Conservation (phyloP, 2,797 vertebrate species). For the Coendou prehensilis region DNA sequence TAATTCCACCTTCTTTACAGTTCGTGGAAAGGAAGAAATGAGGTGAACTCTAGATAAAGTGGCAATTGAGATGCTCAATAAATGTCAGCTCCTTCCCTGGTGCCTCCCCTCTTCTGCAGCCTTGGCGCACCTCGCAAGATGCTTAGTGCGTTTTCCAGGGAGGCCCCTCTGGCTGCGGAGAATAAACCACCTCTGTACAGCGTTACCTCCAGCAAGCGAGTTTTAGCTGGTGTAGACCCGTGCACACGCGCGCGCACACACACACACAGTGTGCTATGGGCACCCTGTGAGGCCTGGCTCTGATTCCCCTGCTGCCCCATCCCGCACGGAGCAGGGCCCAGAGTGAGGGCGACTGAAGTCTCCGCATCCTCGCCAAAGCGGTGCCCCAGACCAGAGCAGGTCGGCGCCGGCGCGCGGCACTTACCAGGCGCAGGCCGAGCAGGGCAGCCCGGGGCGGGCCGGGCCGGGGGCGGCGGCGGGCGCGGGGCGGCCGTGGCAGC, state of each 20-base stretch:
- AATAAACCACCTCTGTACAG: not conserved
- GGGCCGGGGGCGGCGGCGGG: conserved; percentile 75
- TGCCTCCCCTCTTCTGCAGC: not conserved
- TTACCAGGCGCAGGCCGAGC: not conserved
- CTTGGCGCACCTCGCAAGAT: not conserved
- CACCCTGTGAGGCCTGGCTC: not conserved
- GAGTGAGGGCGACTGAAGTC: not conserved
- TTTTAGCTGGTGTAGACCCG: not conserved
- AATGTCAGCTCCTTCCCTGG: not conserved
- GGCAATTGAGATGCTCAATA: not conserved
- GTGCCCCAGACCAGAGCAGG: not conserved
- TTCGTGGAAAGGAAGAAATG: not conserved
- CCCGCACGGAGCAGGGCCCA: not conserved
- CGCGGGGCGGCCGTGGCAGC: conserved; percentile 85
- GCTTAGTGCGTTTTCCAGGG: not conserved
- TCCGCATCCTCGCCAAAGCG: not conserved
- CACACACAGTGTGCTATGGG: not conserved
- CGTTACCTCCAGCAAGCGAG: not conserved
- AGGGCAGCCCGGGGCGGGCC: conserved; percentile 62
- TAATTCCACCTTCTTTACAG: not conserved
- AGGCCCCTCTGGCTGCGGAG: not conserved
- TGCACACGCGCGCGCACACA: not conserved
- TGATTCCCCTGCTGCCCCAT: not conserved
- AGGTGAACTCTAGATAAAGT: not conserved
- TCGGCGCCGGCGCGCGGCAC: not conserved